Percentiles rank a stretch among this genome's conserved stretches.
Conservation (phyloP, 2,888 invertebrate genomes). For the Oxycera nigricornis region DNA sequence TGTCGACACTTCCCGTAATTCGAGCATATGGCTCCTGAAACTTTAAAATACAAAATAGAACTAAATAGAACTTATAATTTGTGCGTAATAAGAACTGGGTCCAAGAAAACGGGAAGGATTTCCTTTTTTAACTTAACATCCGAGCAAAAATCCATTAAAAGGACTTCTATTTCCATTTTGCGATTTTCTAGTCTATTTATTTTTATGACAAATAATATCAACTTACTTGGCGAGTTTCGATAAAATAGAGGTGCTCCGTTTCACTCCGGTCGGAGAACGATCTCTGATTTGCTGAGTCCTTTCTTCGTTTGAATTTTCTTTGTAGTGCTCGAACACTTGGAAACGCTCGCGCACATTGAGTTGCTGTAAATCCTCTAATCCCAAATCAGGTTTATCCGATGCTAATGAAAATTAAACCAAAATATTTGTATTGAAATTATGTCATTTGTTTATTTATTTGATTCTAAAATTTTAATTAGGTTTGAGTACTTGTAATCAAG, state of each 20-base stretch:
- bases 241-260: slow-evolving; percentile 76
- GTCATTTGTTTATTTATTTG: too few relatives aligned
- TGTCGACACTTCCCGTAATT: too few relatives aligned
- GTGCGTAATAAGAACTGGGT: too few relatives aligned
- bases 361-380: slow-evolving; percentile 80
- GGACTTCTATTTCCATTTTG: neutral
- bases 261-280: slow-evolving; percentile 58
- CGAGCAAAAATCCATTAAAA: neutral
- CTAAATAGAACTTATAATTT: too few relatives aligned
- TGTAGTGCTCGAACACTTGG: slow-evolving; percentile 75
- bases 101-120: too few relatives aligned
- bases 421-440: too few relatives aligned
- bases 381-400: slow-evolving; percentile 85
- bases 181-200: neutral
- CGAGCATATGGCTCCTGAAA: too few relatives aligned
- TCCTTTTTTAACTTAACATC: neutral
- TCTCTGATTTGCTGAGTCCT: neutral
- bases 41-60: too few relatives aligned
- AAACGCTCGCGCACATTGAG: slow-evolving; percentile 85
- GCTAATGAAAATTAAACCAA: slow-evolving; percentile 63
- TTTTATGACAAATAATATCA: neutral
- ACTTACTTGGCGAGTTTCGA: slow-evolving; percentile 81
- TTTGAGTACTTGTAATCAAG: too few relatives aligned
- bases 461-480: too few relatives aligned
- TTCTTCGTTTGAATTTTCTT: slow-evolving; percentile 59